phyloP scores from a whole-genome alignment of 2,113 vertebrate genomes.

The Emydocephalus ijimae region DNA sequence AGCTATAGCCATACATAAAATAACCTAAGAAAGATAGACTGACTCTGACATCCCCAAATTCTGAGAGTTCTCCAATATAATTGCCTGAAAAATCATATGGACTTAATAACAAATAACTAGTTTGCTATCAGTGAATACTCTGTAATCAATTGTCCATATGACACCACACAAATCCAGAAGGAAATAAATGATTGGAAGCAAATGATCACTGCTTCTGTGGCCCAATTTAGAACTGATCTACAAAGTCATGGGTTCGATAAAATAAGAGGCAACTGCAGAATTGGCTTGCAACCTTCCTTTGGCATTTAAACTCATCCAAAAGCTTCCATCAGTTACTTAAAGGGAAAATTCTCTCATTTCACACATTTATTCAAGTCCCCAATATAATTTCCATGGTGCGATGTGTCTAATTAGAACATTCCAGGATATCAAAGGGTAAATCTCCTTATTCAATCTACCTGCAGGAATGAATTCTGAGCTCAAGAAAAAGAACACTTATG shows the following conservation, averaged over 20 bases:
- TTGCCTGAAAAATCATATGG: neutral
- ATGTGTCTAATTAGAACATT: neutral
- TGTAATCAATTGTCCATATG: neutral
- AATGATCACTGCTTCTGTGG: neutral
- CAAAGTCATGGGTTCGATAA: neutral
- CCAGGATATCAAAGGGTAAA: neutral
- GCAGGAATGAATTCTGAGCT: slow-evolving; percentile 17
- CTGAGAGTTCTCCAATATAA: neutral
- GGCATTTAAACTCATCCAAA: neutral
- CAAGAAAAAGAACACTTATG: neutral
- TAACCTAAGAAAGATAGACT: neutral
- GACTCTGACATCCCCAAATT: neutral
- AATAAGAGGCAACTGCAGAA: neutral
- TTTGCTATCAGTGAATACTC: neutral
- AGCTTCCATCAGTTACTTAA: neutral
- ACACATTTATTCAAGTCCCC: neutral
- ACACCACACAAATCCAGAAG: neutral
- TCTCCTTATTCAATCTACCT: neutral
- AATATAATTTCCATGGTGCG: neutral
- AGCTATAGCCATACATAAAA: neutral
- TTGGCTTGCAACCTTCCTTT: neutral
- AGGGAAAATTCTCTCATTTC: neutral
- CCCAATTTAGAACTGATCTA: neutral
- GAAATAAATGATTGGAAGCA: neutral
- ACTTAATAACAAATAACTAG: neutral